Percentiles rank a stretch among this genome's conserved stretches.
phyloP scores from a whole-genome alignment of 2,113 vertebrate genomes.

The Meriones unguiculatus region DNA sequence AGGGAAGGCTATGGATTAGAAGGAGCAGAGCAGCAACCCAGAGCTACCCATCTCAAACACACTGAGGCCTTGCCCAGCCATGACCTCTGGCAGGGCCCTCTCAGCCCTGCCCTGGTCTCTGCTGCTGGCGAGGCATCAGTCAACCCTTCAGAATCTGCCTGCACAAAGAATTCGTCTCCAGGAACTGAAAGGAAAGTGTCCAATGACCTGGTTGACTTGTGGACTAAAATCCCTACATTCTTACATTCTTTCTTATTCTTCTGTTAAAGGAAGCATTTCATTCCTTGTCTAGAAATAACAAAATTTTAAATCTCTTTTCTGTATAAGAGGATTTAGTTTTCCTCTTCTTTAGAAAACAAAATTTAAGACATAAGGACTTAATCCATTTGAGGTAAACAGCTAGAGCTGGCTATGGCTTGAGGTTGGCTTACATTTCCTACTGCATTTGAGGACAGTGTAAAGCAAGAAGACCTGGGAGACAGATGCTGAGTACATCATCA shows the following conservation, averaged over 20 bases:
- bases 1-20: neutral
- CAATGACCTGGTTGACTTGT: neutral
- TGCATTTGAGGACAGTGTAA: neutral
- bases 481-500: neutral
- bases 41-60: neutral
- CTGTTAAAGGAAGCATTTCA: slow-evolving; percentile 7
- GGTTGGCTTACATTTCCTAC: neutral
- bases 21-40: neutral
- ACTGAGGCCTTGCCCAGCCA: neutral
- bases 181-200: neutral
- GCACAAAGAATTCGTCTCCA: neutral
- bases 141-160: neutral
- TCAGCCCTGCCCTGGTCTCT: neutral
- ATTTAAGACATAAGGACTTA: slow-evolving; percentile 6
- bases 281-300: slow-evolving; percentile 14
- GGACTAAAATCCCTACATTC: neutral
- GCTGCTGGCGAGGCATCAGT: neutral
- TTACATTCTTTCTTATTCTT: neutral
- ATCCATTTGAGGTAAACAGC: neutral
- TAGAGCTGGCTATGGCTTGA: neutral
- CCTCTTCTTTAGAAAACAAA: slow-evolving; percentile 53
- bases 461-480: neutral
- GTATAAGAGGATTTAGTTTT: slow-evolving; percentile 29
- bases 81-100: neutral
- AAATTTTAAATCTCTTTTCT: slow-evolving; percentile 46